phyloP scores from a whole-genome alignment of 2,888 invertebrate species.

The Spodoptera littoralis region DNA sequence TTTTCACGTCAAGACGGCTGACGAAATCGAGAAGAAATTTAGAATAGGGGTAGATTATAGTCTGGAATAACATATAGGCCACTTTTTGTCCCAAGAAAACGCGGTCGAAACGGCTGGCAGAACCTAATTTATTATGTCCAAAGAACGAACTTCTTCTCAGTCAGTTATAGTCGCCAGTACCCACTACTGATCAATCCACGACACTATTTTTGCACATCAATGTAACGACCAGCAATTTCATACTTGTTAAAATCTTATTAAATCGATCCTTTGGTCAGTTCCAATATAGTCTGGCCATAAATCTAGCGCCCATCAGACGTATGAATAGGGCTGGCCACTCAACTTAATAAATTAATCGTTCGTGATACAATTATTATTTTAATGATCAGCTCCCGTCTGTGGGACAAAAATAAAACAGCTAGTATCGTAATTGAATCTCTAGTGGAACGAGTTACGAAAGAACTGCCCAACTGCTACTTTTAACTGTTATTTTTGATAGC shows the following conservation, averaged over 20 bases:
- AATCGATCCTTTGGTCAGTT: constrained; percentile 56
- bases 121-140: too few relatives aligned
- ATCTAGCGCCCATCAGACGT: constrained; percentile 66
- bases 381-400: constrained; percentile 80
- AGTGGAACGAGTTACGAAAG: constrained; percentile 57
- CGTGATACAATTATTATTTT: constrained; percentile 85
- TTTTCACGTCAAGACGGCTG: too few relatives aligned
- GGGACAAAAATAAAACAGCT: constrained; percentile 62
- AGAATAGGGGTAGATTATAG: too few relatives aligned
- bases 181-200: constrained; percentile 2
- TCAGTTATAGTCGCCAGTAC: too few relatives aligned
- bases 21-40: too few relatives aligned
- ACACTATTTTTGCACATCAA: too few relatives aligned
- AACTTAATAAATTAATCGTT: constrained; percentile 83
- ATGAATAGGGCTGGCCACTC: constrained; percentile 72
- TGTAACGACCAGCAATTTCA: constrained; percentile 32
- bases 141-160: too few relatives aligned
- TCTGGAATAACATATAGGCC: too few relatives aligned
- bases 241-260: constrained; percentile 55
- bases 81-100: too few relatives aligned
- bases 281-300: constrained; percentile 61
- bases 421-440: constrained; percentile 86
- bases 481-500: constrained; percentile 51
- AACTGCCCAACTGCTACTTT: constrained; percentile 49
- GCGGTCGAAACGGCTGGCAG: too few relatives aligned